Conservation (phyloP, 2,113 vertebrate species). For the Collichthys lucidus region DNA sequence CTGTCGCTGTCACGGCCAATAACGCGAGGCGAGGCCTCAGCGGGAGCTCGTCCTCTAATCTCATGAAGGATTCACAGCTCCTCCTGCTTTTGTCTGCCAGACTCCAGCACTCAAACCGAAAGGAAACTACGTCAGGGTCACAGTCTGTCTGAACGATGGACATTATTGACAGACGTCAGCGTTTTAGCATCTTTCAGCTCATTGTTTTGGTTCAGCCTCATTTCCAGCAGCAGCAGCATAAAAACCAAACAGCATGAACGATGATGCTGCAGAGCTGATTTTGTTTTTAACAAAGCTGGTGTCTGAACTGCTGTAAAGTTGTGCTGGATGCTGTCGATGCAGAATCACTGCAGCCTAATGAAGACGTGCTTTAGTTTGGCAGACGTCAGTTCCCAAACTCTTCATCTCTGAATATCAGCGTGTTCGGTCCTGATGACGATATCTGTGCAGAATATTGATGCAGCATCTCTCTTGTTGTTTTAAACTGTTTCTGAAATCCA, state of each 20-base stretch:
- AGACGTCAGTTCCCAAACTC: background rate
- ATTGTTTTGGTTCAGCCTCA: no score
- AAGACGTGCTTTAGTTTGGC: conserved; percentile 26
- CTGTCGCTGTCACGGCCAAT: conserved; percentile 52
- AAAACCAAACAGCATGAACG: no score
- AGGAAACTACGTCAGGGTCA: background rate
- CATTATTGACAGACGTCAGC: no score
- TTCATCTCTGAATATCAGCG: conserved; percentile 41
- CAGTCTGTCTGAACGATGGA: background rate
- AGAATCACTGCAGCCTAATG: conserved; percentile 9
- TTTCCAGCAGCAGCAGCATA: no score
- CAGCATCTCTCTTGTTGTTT: background rate
- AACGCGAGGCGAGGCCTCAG: conserved; percentile 39
- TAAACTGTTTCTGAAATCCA: background rate
- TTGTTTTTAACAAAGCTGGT: background rate
- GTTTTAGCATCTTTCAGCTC: no score
- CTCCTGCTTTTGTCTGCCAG: conserved; percentile 29
- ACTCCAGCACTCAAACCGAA: conserved; percentile 3
- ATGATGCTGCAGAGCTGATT: no score
- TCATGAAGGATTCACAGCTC: conserved; percentile 51
- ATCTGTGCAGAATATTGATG: conserved; percentile 47
- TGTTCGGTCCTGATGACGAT: conserved; percentile 11
- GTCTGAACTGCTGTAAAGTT: conserved; percentile 1
- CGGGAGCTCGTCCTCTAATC: conserved; percentile 60
- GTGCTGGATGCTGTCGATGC: background rate